phyloP scores from a whole-genome alignment of 1,140 invertebrate species.

The Argopecten irradians region DNA sequence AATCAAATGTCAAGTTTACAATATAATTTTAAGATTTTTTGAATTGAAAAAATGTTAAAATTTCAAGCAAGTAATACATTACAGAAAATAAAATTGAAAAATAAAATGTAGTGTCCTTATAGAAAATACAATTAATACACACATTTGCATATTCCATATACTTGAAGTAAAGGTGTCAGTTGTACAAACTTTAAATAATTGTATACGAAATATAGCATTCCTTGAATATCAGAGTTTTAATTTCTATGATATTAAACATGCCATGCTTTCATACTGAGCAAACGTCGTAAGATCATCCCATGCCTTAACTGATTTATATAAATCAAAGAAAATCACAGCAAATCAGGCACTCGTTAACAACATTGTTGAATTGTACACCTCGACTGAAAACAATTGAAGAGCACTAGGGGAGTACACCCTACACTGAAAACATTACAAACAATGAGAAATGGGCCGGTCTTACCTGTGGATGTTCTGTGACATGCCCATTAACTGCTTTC shows the following conservation, averaged over 20 bases:
- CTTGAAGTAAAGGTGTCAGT: not conserved
- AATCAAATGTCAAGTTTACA: too few species aligned
- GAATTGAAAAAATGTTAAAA: too few species aligned
- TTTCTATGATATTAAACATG: not conserved
- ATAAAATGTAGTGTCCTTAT: too few species aligned
- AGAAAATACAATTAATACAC: too few species aligned
- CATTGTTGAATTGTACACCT: too few species aligned
- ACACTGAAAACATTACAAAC: not conserved
- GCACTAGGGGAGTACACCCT: too few species aligned
- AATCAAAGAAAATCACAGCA: not conserved
- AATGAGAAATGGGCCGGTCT: not conserved
- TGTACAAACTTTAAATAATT: not conserved
- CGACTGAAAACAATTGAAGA: not conserved
- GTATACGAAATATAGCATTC: not conserved
- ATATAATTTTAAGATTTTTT: too few species aligned
- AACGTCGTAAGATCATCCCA: not conserved
- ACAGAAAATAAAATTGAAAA: too few species aligned
- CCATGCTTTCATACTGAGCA: not conserved
- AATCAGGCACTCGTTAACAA: not conserved
- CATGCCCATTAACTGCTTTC: conserved; percentile 82
- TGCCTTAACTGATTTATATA: not conserved
- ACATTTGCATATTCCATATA: too few species aligned
- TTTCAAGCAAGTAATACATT: too few species aligned
- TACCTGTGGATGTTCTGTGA: conserved; percentile 77
- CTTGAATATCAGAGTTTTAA: too few species aligned